phyloP scores from a whole-genome alignment of 2,797 vertebrate genomes.

The Hybognathus amarus region DNA sequence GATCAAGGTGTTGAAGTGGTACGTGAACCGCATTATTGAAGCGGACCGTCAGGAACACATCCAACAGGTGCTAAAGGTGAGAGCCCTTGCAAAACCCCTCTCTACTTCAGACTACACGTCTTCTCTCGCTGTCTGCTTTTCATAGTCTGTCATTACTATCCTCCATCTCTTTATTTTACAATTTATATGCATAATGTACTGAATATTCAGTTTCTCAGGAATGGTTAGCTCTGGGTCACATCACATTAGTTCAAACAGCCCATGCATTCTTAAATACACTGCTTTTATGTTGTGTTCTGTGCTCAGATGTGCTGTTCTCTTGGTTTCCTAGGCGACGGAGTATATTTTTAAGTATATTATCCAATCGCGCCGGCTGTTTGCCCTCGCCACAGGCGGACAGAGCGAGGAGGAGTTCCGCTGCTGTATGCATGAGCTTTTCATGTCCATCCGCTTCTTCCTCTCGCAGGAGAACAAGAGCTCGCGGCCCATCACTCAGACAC shows the following conservation, averaged over 20 bases:
- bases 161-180: constrained; percentile 39
- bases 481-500: constrained; percentile 88
- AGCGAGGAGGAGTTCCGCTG: constrained; percentile 96
- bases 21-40: constrained; percentile 95
- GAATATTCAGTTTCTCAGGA: not conserved
- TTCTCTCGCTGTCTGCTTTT: not conserved
- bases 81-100: not conserved
- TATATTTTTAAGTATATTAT: constrained; percentile 99
- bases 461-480: constrained; percentile 92
- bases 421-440: constrained; percentile 94
- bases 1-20: constrained; percentile 99
- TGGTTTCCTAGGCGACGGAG: constrained; percentile 87
- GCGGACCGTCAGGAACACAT: constrained; percentile 96
- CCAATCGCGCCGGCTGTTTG: constrained; percentile 94
- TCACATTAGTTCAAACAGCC: constrained; percentile 62
- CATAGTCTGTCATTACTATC: not conserved
- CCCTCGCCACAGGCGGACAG: constrained; percentile 94
- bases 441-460: constrained; percentile 97
- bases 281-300: constrained; percentile 9
- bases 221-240: constrained; percentile 22
- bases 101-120: not conserved
- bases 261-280: constrained; percentile 40
- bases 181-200: not conserved
- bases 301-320: constrained; percentile 39
- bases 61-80: constrained; percentile 96